A percentile compares a stretch with the other conserved stretches of the same genome.
Conservation (phyloP, 2,797 vertebrate species). For the Galaxias olidus region DNA sequence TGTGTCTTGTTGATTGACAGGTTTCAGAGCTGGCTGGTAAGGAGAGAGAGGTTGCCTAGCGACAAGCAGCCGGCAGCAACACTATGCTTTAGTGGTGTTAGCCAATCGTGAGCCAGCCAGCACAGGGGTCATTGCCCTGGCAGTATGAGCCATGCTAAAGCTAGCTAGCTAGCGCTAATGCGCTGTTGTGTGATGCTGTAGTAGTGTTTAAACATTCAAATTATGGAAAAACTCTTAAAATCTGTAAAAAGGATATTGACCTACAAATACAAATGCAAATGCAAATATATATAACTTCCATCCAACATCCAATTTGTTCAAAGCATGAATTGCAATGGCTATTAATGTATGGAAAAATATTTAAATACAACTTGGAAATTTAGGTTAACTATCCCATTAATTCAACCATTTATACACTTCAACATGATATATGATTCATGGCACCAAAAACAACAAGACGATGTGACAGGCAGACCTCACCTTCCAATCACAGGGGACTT, state of each 20-base stretch:
- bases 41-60: neutral
- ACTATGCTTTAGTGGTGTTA: constrained; percentile 64
- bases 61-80: constrained; percentile 28
- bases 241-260: too few relatives aligned
- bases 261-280: too few relatives aligned
- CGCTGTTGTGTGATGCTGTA: constrained; percentile 9
- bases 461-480: constrained; percentile 63
- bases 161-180: constrained; percentile 41
- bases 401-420: too few relatives aligned
- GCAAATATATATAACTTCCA: too few relatives aligned
- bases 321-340: too few relatives aligned
- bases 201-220: constrained; percentile 11
- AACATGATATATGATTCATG: too few relatives aligned
- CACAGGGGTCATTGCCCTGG: constrained; percentile 7
- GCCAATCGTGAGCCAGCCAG: constrained; percentile 28
- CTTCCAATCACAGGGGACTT: constrained; percentile 98
- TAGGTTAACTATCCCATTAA: too few relatives aligned
- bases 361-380: too few relatives aligned
- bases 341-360: too few relatives aligned
- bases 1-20: neutral
- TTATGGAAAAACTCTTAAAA: too few relatives aligned
- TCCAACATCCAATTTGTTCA: too few relatives aligned
- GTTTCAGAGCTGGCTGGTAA: neutral
- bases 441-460: too few relatives aligned
- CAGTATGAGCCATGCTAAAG: constrained; percentile 55